Evolutionary conservation across 1,140 invertebrate species (phyloP).

Genomic region (Euborellia annulipes): DNA sequence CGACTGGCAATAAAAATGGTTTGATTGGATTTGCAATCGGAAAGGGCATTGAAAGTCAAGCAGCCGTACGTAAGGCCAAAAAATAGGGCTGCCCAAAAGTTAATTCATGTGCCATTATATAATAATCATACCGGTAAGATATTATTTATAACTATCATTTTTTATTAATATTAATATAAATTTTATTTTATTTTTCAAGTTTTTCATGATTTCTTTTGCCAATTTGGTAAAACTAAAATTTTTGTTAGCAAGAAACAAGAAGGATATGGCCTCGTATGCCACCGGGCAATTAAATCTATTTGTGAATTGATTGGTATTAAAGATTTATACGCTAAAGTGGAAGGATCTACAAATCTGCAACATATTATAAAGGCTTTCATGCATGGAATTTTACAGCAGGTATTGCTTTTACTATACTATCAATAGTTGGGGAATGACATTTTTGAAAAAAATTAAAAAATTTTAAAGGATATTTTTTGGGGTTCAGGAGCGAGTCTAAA

Average conservation of each 20-base stretch:
- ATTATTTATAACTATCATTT: conserved; percentile 1
- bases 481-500: not conserved
- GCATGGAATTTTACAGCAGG: conserved; percentile 76
- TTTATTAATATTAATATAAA: conserved; percentile 5
- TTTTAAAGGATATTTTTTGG: too few relatives aligned
- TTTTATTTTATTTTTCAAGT: conserved; percentile 36
- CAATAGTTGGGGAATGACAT: conserved; percentile 1
- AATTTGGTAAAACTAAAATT: conserved; percentile 74
- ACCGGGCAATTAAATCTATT: conserved; percentile 72
- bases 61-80: conserved; percentile 55
- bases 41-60: conserved; percentile 44
- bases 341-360: conserved; percentile 70
- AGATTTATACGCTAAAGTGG: conserved; percentile 81
- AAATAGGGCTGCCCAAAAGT: conserved; percentile 70
- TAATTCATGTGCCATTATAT: conserved; percentile 69
- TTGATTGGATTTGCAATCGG: conserved; percentile 66
- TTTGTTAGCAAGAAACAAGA: conserved; percentile 72
- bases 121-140: conserved; percentile 63
- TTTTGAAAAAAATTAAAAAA: too few relatives aligned
- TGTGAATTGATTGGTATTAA: conserved; percentile 88
- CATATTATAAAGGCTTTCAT: conserved; percentile 87
- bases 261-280: conserved; percentile 75
- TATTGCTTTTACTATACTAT: conserved; percentile 23
- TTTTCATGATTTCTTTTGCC: conserved; percentile 77
- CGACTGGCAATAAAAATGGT: conserved; percentile 83